A percentile compares a stretch with the other conserved stretches of the same genome.
Evolutionary conservation across 2,888 invertebrate genomes (phyloP).

Genomic region (Schizotus pectinicornis): DNA sequence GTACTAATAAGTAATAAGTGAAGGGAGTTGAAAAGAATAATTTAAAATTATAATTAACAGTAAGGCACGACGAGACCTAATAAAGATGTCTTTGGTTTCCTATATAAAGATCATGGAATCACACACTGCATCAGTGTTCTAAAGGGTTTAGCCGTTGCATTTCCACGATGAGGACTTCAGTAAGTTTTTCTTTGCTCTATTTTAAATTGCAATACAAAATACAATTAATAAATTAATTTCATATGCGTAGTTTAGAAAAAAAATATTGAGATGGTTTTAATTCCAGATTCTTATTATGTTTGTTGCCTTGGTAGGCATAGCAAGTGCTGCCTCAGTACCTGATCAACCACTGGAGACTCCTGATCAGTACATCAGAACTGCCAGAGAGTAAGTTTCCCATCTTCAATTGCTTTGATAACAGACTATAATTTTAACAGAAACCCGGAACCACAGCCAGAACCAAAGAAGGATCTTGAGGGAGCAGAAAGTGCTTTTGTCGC

Average conservation of each 20-base stretch:
- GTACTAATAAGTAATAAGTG: conserved; percentile 29
- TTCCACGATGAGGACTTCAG: conserved; percentile 8
- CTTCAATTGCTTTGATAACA: not conserved
- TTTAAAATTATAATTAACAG: conserved; percentile 13
- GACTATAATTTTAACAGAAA: not conserved
- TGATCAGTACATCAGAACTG: not conserved
- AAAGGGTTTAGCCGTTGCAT: not conserved
- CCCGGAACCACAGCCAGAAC: not conserved
- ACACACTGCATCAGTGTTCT: not conserved
- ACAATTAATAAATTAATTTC: too few species aligned
- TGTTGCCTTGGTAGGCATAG: not conserved
- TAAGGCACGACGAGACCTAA: conserved; percentile 22
- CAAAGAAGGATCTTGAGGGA: conserved; percentile 40
- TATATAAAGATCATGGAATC: conserved; percentile 15
- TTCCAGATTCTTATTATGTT: conserved; percentile 5
- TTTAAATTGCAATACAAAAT: too few species aligned
- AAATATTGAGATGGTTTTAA: not conserved
- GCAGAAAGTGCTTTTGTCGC: conserved; percentile 34
- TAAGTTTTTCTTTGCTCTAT: not conserved
- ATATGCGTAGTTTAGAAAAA: not conserved
- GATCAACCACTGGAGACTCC: not conserved
- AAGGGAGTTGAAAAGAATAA: conserved; percentile 22
- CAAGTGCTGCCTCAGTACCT: conserved; percentile 1
- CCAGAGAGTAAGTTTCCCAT: conserved; percentile 4
- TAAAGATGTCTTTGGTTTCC: conserved; percentile 12